Percentiles rank a stretch among this genome's conserved stretches.
These are phyloP conservation scores for silkworm (Bombyx mori) DNA, from an alignment of 1,140 invertebrate genomes.

Conservation along the genomic window DNA sequence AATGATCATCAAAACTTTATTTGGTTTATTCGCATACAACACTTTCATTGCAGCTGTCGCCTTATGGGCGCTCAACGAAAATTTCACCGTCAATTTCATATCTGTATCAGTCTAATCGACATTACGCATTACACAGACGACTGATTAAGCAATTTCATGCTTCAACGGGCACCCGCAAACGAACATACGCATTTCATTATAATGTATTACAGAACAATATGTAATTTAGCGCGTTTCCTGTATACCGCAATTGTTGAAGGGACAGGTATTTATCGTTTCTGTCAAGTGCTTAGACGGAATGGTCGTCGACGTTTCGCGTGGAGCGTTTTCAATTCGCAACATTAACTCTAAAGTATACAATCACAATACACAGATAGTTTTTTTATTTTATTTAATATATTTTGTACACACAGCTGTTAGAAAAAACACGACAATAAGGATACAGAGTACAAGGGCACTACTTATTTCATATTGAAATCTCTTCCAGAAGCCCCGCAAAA, in stretches of 20 bases:
- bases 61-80: slow-evolving; percentile 17
- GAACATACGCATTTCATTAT: slow-evolving; percentile 57
- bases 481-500: no score
- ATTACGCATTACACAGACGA: slow-evolving; percentile 49
- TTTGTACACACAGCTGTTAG: no score
- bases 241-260: slow-evolving; percentile 8
- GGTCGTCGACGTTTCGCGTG: slow-evolving; percentile 6
- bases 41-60: no score
- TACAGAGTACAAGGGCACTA: no score
- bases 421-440: no score
- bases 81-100: slow-evolving; percentile 48
- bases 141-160: slow-evolving; percentile 63
- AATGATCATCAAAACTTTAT: no score
- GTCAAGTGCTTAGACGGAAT: slow-evolving; percentile 14
- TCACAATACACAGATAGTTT: no score
- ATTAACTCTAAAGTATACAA: no score
- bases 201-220: slow-evolving; percentile 55
- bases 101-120: slow-evolving; percentile 55
- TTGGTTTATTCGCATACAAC: no score
- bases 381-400: no score
- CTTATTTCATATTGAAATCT: no score
- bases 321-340: neutral
- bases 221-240: slow-evolving; percentile 59
- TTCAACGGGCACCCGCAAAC: slow-evolving; percentile 35
- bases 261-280: slow-evolving; percentile 31